These are phyloP conservation scores for Protomyctophum bolini DNA, from an alignment of 2,113 vertebrate genomes.

Conservation along the genomic window DNA sequence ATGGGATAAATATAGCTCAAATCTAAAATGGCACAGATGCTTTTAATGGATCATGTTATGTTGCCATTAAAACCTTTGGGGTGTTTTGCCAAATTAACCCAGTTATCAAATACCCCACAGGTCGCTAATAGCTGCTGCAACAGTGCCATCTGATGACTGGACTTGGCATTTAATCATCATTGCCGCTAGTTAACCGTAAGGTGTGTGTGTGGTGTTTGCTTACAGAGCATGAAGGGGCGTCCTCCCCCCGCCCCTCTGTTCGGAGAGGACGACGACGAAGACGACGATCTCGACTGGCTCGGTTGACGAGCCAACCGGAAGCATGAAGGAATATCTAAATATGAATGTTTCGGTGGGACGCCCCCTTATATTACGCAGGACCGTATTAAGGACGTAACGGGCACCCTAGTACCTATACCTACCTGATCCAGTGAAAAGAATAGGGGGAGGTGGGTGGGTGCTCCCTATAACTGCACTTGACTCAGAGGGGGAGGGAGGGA, in stretches of 20 bases:
- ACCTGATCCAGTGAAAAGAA: not conserved
- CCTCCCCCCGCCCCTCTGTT: constrained; percentile 92
- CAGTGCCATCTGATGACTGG: no score
- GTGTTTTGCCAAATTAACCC: no score
- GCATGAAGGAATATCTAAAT: not conserved
- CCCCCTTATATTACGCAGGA: not conserved
- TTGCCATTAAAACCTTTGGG: no score
- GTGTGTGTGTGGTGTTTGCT: constrained; percentile 22
- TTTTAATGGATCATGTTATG: no score
- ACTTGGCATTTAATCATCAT: not conserved
- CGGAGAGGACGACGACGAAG: constrained; percentile 86
- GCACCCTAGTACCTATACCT: not conserved
- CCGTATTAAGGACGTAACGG: not conserved
- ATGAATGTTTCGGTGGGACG: not conserved
- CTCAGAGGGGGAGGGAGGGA: not conserved
- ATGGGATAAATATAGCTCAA: no score
- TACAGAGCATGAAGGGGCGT: constrained; percentile 91
- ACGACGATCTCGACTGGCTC: constrained; percentile 88
- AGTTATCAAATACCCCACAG: no score
- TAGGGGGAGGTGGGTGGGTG: not conserved
- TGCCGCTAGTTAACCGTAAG: not conserved
- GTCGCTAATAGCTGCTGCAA: no score
- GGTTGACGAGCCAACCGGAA: constrained; percentile 72
- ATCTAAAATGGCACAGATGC: no score
- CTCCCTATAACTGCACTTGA: not conserved